Percentiles rank a stretch among this genome's conserved stretches.
Evolutionary conservation across 2,888 invertebrate genomes (phyloP).

Genomic region (Zaprionus bogoriensis): DNA sequence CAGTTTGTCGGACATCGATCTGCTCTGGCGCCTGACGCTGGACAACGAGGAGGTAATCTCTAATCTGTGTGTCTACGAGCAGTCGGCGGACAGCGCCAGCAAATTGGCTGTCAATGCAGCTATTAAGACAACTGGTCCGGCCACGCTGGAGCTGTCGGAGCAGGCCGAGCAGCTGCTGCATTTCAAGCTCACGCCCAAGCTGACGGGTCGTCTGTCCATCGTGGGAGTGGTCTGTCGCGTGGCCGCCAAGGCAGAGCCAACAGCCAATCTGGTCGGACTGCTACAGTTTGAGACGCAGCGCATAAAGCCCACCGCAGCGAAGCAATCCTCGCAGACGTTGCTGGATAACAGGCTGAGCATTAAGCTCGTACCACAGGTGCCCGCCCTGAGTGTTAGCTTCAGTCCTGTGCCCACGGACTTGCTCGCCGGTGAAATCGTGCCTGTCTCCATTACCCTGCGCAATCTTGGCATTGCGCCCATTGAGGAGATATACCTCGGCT

Average conservation of each 20-base stretch:
- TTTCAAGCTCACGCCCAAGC: constrained; percentile 89
- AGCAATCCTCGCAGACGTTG: constrained; percentile 64
- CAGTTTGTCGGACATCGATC: constrained; percentile 79
- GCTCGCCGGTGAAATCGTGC: constrained; percentile 88
- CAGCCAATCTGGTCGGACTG: constrained; percentile 76
- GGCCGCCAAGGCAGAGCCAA: constrained; percentile 79
- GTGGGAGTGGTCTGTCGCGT: constrained; percentile 86
- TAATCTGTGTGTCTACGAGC: constrained; percentile 82
- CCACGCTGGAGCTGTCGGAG: constrained; percentile 79
- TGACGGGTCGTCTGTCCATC: constrained; percentile 89
- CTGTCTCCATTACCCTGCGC: constrained; percentile 85
- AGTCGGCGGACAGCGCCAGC: constrained; percentile 71
- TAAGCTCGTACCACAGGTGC: constrained; percentile 90
- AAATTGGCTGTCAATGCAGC: constrained; percentile 76
- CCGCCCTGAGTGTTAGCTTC: constrained; percentile 90
- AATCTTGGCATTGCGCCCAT: constrained; percentile 87
- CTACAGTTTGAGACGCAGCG: constrained; percentile 80
- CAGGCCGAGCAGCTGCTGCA: constrained; percentile 85
- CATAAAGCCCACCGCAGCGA: constrained; percentile 67
- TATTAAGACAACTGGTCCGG: constrained; percentile 76
- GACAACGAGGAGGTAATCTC: constrained; percentile 82
- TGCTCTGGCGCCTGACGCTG: constrained; percentile 81
- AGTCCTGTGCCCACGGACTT: constrained; percentile 86
- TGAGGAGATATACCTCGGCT: constrained; percentile 85
- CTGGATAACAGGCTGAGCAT: constrained; percentile 89